Evolutionary conservation across 92 coral and sea anemone species (phyloP).

Genomic region (Micromussa lordhowensis): DNA sequence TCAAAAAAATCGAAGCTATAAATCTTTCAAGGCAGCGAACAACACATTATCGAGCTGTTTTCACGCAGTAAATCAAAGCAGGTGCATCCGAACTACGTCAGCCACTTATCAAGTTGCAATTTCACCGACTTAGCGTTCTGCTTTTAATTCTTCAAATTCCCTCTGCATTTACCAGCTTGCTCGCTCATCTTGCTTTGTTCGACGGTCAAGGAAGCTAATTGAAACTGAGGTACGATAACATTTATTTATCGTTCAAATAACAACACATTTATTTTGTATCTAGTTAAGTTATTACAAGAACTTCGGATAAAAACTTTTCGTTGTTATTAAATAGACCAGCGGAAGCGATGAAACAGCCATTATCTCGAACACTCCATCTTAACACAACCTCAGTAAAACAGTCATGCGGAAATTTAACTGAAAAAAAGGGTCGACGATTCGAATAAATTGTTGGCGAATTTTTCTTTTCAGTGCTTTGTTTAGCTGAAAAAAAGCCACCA

Average conservation of each 20-base stretch:
- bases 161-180: not conserved
- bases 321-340: not conserved
- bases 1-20: not conserved
- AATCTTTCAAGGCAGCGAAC: not conserved
- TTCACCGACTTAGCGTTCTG: not conserved
- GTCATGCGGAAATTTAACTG: not conserved
- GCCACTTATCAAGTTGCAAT: too few species aligned
- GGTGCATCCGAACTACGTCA: not conserved
- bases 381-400: not conserved
- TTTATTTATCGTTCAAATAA: too few species aligned
- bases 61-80: not conserved
- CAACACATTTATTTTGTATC: not conserved
- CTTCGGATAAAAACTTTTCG: too few species aligned
- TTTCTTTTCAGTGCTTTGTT: not conserved
- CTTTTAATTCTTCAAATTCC: not conserved
- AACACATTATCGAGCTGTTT: not conserved
- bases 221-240: not conserved
- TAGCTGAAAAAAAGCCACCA: too few species aligned
- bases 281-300: not conserved
- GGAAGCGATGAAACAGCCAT: not conserved
- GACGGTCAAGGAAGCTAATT: not conserved
- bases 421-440: not conserved
- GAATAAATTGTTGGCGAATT: not conserved
- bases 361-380: not conserved
- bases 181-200: not conserved